Percentiles rank a stretch among this genome's conserved stretches.
Conservation (phyloP, 30 jellyfish, hydroid and myxozoan genomes). For the Mastigias papua region DNA sequence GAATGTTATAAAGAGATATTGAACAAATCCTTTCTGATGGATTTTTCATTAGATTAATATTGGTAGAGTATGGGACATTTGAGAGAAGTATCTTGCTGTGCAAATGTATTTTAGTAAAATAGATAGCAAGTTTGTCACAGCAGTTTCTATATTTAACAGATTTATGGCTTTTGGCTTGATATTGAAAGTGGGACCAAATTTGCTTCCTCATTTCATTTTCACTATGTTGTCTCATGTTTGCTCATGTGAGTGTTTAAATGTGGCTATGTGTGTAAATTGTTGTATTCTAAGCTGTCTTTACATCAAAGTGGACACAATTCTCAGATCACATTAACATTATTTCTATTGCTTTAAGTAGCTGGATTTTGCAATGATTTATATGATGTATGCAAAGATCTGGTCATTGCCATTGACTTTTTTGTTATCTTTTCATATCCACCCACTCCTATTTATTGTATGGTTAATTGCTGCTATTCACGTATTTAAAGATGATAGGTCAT, state of each 20-base stretch:
- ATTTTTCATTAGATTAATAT: too few relatives aligned
- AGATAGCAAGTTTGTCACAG: too few relatives aligned
- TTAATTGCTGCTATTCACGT: neutral
- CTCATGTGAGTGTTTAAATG: neutral
- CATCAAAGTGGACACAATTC: neutral
- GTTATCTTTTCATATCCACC: neutral
- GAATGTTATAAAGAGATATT: too few relatives aligned
- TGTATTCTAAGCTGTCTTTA: neutral
- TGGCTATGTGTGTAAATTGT: neutral
- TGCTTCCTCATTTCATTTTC: neutral
- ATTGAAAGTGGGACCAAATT: neutral
- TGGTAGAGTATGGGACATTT: too few relatives aligned
- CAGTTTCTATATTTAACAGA: neutral
- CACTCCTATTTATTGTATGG: slow-evolving; percentile 1
- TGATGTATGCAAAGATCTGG: neutral
- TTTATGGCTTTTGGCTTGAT: neutral
- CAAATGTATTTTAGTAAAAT: too few relatives aligned
- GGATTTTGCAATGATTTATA: neutral
- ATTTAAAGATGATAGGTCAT: slow-evolving; percentile 57
- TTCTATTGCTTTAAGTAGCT: too few relatives aligned
- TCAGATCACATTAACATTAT: too few relatives aligned
- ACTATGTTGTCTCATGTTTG: neutral
- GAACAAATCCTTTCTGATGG: too few relatives aligned
- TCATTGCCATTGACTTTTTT: neutral
- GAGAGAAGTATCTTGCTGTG: too few relatives aligned